Evolutionary conservation across 1,140 invertebrate species (phyloP), one percentile per base, ranked within the genome.

Genomic region (Cotesia vestalis): DNA sequence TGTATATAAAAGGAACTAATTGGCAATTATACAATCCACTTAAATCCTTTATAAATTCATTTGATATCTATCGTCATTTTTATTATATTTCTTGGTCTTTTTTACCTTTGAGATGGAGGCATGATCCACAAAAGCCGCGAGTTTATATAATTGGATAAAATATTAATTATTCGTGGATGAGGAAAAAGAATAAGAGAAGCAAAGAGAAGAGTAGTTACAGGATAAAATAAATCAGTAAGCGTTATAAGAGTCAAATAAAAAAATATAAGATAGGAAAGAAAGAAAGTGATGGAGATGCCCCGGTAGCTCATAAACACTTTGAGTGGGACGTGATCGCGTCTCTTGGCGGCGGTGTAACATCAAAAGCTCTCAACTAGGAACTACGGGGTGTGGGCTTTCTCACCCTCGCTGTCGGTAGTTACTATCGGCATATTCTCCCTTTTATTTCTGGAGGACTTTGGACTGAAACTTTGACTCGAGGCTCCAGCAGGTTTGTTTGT

Each of bases 401-500:
- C 55, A 46, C 71, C 64, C 64, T 51, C 6, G 46, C 46, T 4
- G 36, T 4, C 53, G 27, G 27, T 27, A 27, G 27, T 27, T 27
- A 53, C 52, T 36, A 5, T 8, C 27, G 3, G 4, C 17, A 46
- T 38, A 62, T 68, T 34, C n/a, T 9, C 69, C 62, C 52, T 60
- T 59, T 11, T 40, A 20, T 53, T 14, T n/a, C 34, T 12, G 51
- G 40, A 46, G 6, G 40, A 46, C 40, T 46, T 35, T 40, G 17
- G 14, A 55, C 63, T 60, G 61, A 78, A 80, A 82, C 82, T 84
- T 80, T 79, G 79, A 81, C 78, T 82, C 77, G 27, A 27, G 27
- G 27, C 61, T 14, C 62, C 57, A 52, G 75, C 60, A 52, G 75
- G 79, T 83, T 83, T 86, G 81, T 85, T 86, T 85, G 83, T 85